These are phyloP conservation scores for Odontophorus gujanensis DNA, from an alignment of 2,113 vertebrate species.

Conservation along the genomic window DNA sequence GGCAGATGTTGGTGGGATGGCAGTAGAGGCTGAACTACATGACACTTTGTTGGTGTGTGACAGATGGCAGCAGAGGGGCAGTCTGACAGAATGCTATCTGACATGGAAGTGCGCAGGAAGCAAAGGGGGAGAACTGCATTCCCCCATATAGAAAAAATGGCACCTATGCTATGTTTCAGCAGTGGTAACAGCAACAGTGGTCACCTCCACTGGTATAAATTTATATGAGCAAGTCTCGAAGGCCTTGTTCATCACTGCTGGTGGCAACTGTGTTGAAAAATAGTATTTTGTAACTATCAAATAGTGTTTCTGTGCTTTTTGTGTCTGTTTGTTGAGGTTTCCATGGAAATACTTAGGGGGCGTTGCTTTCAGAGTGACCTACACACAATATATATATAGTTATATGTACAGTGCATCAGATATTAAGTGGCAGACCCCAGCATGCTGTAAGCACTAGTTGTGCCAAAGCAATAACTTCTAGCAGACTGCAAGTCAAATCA, in stretches of 20 bases:
- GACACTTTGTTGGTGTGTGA: neutral
- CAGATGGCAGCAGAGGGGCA: neutral
- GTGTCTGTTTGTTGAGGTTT: neutral
- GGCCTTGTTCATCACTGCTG: neutral
- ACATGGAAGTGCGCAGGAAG: neutral
- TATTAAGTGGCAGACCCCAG: neutral
- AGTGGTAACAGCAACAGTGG: neutral
- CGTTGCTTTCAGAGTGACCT: neutral
- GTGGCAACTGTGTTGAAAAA: neutral
- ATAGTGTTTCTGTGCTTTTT: neutral
- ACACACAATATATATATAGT: neutral
- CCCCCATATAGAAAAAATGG: neutral
- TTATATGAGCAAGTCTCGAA: neutral
- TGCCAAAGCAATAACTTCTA: neutral
- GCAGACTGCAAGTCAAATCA: neutral
- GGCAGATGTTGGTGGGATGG: too few relatives aligned
- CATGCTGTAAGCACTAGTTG: neutral
- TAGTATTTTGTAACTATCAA: neutral
- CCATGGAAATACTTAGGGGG: neutral
- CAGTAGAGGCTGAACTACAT: neutral
- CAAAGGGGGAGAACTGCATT: neutral
- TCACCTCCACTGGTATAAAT: neutral
- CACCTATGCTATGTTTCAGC: neutral
- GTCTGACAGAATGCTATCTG: neutral
- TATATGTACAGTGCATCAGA: neutral